These are phyloP conservation scores for Lasiurus cinereus DNA, from an alignment of 2,113 vertebrate genomes.

Conservation along the genomic window DNA sequence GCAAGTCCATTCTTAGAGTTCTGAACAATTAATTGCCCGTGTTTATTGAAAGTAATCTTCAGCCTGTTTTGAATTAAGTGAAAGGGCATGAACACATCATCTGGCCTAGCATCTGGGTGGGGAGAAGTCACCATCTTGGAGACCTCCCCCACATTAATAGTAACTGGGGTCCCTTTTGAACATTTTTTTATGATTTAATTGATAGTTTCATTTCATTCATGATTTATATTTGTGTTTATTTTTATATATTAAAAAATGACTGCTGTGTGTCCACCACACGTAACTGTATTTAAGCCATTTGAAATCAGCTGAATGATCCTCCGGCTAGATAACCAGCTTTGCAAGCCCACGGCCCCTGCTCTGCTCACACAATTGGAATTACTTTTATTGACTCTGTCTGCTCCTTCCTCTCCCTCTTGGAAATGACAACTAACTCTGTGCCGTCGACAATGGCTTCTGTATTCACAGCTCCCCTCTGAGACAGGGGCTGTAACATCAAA, in stretches of 20 bases:
- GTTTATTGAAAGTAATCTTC: too few relatives aligned
- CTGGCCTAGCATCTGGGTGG: fast-evolving
- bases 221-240: background rate
- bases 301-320: fast-evolving
- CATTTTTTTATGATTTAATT: background rate
- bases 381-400: background rate
- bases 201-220: background rate
- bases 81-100: too few relatives aligned
- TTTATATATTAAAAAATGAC: background rate
- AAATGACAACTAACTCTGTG: background rate
- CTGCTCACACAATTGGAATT: fast-evolving
- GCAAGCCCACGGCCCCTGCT: fast-evolving
- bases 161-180: background rate
- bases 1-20: background rate
- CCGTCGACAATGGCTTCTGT: slow-evolving; percentile 57
- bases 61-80: background rate
- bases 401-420: background rate
- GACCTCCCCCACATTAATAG: fast-evolving
- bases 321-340: fast-evolving
- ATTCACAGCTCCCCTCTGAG: slow-evolving; percentile 56
- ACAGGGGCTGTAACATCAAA: slow-evolving; percentile 43
- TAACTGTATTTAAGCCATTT: fast-evolving
- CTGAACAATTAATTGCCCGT: background rate
- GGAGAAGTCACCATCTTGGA: fast-evolving
- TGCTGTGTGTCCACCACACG: fast-evolving